Conservation (phyloP, 2,113 vertebrate genomes). For the Oreamnos americanus region DNA sequence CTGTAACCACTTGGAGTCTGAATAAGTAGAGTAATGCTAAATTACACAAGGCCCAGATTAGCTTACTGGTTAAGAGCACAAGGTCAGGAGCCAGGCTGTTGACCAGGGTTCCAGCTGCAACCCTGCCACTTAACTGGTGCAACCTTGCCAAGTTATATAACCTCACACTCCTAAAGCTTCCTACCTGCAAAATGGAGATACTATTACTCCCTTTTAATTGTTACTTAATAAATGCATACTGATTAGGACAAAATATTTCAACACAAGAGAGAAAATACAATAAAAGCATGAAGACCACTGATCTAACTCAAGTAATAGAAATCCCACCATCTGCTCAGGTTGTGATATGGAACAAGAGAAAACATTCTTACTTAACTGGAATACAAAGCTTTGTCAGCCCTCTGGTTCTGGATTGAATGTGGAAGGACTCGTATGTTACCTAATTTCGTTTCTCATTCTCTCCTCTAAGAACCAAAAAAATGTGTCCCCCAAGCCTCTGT, state of each 20-base stretch:
- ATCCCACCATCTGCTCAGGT: not conserved
- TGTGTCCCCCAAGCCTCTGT: not conserved
- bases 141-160: not conserved
- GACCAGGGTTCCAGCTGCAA: not conserved
- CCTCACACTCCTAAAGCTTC: not conserved
- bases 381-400: not conserved
- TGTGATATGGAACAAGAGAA: not conserved
- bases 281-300: not conserved
- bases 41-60: not conserved
- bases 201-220: not conserved
- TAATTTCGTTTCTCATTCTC: slow-evolving; percentile 41
- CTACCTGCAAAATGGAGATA: not conserved
- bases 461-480: slow-evolving; percentile 33
- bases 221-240: not conserved
- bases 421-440: not conserved
- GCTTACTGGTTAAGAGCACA: not conserved
- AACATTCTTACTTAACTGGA: not conserved
- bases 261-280: not conserved
- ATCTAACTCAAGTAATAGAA: not conserved
- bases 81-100: not conserved
- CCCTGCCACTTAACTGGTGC: too few species aligned
- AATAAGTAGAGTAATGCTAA: not conserved
- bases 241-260: not conserved
- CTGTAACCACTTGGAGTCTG: not conserved
- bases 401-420: not conserved